Conservation (phyloP, 1,140 invertebrate genomes). For the Bombus difficillimus region DNA sequence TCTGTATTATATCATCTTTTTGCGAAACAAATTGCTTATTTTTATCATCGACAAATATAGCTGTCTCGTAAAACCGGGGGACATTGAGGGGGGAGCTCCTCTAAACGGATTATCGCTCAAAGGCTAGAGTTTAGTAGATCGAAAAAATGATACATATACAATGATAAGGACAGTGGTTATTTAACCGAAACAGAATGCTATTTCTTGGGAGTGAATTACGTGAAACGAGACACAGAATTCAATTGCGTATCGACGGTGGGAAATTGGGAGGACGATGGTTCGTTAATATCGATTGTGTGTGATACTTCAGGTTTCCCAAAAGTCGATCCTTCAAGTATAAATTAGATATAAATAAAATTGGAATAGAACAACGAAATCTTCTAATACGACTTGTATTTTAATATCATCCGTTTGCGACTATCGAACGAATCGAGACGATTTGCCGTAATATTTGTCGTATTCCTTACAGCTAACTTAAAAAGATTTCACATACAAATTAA, state of each 20-base stretch:
- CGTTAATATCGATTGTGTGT: too few relatives aligned
- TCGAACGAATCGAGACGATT: not conserved
- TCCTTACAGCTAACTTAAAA: not conserved
- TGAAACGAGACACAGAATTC: too few relatives aligned
- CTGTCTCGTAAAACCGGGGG: fast-evolving
- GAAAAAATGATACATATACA: too few relatives aligned
- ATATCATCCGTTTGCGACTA: not conserved
- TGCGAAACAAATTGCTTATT: not conserved
- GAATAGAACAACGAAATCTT: not conserved
- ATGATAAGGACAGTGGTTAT: too few relatives aligned
- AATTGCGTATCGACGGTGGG: too few relatives aligned
- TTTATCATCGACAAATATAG: not conserved
- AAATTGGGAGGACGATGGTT: too few relatives aligned
- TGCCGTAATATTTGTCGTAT: not conserved
- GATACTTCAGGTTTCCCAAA: not conserved
- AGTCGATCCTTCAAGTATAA: not conserved
- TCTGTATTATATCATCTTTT: too few relatives aligned
- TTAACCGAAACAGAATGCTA: not conserved
- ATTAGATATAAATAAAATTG: not conserved
- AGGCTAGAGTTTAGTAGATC: too few relatives aligned
- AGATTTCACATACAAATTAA: not conserved
- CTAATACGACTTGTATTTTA: not conserved
- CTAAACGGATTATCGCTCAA: too few relatives aligned
- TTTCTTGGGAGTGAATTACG: not conserved
- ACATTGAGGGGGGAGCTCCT: too few relatives aligned